Conservation (phyloP, 2,797 vertebrate species). For the Liasis olivaceus region DNA sequence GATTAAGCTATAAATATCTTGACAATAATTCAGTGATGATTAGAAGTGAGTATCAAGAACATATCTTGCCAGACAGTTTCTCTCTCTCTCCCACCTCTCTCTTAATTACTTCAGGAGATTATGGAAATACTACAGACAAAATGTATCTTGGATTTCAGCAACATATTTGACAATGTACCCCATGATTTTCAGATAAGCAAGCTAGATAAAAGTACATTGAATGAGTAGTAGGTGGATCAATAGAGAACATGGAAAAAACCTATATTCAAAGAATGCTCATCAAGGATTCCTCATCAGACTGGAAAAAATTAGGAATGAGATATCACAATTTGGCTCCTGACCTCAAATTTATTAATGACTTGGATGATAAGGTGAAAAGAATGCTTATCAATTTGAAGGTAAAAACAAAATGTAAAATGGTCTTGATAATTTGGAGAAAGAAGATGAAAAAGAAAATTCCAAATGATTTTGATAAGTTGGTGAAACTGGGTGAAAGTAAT, state of each 20-base stretch:
- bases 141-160: neutral
- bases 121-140: neutral
- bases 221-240: neutral
- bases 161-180: neutral
- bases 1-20: neutral
- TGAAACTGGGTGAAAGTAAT: neutral
- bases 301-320: neutral
- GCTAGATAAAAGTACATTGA: neutral
- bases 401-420: neutral
- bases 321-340: neutral
- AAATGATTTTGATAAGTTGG: neutral
- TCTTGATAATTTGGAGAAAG: neutral
- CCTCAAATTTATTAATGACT: neutral
- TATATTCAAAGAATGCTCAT: neutral
- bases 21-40: neutral
- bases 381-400: neutral
- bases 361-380: neutral
- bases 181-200: neutral
- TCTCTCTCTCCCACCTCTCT: neutral
- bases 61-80: neutral
- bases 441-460: neutral
- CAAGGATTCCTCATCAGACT: neutral
- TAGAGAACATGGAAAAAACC: neutral
- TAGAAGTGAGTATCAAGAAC: neutral
- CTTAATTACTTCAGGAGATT: neutral